Conservation (phyloP, 1,140 invertebrate species). For the Nylanderia fulva region DNA sequence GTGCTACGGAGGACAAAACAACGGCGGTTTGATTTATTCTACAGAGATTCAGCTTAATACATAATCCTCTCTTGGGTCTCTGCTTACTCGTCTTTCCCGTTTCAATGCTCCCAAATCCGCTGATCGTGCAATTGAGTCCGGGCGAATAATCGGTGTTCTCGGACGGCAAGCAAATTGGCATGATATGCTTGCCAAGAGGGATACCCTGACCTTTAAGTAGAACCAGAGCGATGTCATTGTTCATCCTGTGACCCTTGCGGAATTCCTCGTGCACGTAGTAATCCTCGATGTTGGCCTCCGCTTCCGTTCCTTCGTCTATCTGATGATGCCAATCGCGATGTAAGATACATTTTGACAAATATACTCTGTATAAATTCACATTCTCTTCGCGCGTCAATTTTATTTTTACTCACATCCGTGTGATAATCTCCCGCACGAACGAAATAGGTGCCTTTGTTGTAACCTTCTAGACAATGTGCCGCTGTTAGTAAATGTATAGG, state of each 20-base stretch:
- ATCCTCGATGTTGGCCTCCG: conserved; percentile 89
- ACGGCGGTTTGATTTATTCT: conserved; percentile 13
- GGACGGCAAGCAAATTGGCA: conserved; percentile 91
- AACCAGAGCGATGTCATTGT: conserved; percentile 92
- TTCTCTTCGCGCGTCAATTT: background rate
- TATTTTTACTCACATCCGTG: conserved; percentile 85
- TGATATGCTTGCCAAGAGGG: conserved; percentile 89
- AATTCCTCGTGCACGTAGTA: conserved; percentile 90
- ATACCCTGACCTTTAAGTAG: conserved; percentile 89
- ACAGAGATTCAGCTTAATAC: background rate
- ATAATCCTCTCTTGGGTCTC: background rate
- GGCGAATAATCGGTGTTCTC: conserved; percentile 84
- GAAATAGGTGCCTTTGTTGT: conserved; percentile 89
- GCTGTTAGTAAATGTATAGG: conserved; percentile 91
- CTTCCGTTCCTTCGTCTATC: conserved; percentile 88
- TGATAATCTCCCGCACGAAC: conserved; percentile 91
- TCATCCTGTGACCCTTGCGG: conserved; percentile 88
- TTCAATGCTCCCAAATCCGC: conserved; percentile 92
- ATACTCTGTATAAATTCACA: background rate
- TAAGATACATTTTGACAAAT: background rate
- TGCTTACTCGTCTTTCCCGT: conserved; percentile 87
- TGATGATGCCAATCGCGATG: conserved; percentile 59
- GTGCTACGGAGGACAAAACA: conserved; percentile 82
- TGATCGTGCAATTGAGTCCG: conserved; percentile 91
- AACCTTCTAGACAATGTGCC: conserved; percentile 91